Conservation (phyloP, 2,888 invertebrate genomes). For the Calliphora vomitoria region DNA sequence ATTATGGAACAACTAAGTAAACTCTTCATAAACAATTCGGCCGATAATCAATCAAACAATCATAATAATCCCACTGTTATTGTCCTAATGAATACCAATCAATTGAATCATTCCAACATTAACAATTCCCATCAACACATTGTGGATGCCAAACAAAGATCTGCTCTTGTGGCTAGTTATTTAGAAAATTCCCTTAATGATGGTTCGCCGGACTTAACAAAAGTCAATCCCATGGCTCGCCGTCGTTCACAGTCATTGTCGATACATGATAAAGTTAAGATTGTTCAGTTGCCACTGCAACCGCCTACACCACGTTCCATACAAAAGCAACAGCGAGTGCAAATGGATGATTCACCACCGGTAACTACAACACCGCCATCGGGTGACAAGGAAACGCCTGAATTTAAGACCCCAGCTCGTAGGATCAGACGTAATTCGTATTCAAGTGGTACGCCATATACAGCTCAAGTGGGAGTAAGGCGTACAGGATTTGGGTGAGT, state of each 20-base stretch:
- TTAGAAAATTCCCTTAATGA: constrained; percentile 69
- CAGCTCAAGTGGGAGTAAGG: constrained; percentile 54
- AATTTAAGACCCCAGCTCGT: constrained; percentile 76
- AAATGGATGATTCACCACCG: constrained; percentile 28
- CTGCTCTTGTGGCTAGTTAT: constrained; percentile 36
- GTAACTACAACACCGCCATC: constrained; percentile 44
- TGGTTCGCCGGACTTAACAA: constrained; percentile 71
- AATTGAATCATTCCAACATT: constrained; percentile 32
- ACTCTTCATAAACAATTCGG: constrained; percentile 74
- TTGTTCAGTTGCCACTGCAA: constrained; percentile 69
- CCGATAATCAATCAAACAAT: constrained; percentile 3
- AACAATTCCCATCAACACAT: constrained; percentile 2
- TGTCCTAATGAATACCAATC: constrained; percentile 78
- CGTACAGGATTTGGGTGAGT: constrained; percentile 63
- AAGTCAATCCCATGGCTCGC: constrained; percentile 65
- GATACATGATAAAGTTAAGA: constrained; percentile 77
- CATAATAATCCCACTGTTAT: constrained; percentile 79
- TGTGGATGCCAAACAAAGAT: constrained; percentile 45
- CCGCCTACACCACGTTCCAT: constrained; percentile 38
- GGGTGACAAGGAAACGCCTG: constrained; percentile 34
- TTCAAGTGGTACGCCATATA: constrained; percentile 75
- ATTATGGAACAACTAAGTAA: constrained; percentile 78
- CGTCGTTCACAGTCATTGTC: constrained; percentile 79
- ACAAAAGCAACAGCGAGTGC: constrained; percentile 6
- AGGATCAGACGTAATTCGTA: constrained; percentile 76